Percentiles rank a stretch among this genome's conserved stretches.
Conservation (phyloP, 2,113 vertebrate species). For the Pseudopodoces humilis region DNA sequence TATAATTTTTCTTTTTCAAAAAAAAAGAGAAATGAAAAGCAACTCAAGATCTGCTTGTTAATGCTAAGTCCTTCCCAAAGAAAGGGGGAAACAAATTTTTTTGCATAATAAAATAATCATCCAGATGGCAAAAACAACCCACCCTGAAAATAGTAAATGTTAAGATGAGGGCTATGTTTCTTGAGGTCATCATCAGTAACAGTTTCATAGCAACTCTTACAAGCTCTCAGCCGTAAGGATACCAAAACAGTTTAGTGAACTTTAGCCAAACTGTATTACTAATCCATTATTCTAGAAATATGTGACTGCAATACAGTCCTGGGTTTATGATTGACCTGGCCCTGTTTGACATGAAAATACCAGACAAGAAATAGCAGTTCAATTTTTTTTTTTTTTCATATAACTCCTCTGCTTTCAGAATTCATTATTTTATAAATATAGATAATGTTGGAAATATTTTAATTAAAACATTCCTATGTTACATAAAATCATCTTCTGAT, state of each 20-base stretch:
- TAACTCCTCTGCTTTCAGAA: not conserved
- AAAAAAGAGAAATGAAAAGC: not conserved
- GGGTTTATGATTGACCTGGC: conserved; percentile 18
- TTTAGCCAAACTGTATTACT: not conserved
- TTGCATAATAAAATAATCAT: conserved; percentile 24
- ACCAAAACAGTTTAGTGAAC: not conserved
- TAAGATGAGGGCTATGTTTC: not conserved
- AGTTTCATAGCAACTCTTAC: not conserved
- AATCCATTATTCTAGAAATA: conserved; percentile 20
- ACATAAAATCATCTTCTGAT: not conserved
- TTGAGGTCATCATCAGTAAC: not conserved
- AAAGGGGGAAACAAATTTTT: not conserved
- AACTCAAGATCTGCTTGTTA: not conserved
- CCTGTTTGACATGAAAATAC: not conserved
- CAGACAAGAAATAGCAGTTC: not conserved
- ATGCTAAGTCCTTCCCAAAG: not conserved
- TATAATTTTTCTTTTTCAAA: not conserved
- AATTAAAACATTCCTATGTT: not conserved
- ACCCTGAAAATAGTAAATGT: not conserved
- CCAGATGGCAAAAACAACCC: conserved; percentile 1
- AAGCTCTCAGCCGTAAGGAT: not conserved
- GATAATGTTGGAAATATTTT: not conserved
- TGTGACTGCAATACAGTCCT: not conserved
- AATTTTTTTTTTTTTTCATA: not conserved
- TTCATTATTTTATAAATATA: not conserved